phyloP scores from a whole-genome alignment of 2,113 vertebrate species.

The Rhynchomys soricoides region DNA sequence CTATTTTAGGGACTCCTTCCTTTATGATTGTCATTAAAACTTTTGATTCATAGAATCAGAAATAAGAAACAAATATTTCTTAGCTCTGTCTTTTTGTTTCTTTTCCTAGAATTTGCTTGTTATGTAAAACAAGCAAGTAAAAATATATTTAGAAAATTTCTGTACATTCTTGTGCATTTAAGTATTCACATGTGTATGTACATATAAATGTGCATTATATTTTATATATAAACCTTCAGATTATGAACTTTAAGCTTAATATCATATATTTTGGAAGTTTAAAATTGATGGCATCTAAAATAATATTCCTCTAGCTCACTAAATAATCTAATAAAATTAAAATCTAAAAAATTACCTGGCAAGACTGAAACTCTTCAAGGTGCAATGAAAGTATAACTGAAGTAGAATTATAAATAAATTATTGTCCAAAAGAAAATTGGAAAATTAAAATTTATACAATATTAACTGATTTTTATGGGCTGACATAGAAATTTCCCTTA shows the following conservation, averaged over 20 bases:
- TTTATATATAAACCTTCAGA: not conserved
- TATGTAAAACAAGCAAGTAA: constrained; percentile 5
- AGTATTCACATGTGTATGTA: too few species aligned
- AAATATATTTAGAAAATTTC: not conserved
- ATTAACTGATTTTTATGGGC: constrained; percentile 3
- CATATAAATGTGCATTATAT: not conserved
- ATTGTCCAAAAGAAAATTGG: not conserved
- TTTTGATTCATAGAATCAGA: not conserved
- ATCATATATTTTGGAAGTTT: not conserved
- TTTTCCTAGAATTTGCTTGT: not conserved
- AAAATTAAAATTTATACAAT: not conserved
- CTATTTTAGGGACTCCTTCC: not conserved
- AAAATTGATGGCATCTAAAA: not conserved
- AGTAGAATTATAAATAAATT: constrained; percentile 8
- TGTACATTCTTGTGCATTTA: not conserved
- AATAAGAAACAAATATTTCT: constrained; percentile 15
- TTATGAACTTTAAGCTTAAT: not conserved
- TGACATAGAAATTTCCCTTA: not conserved
- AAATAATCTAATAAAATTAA: constrained; percentile 6
- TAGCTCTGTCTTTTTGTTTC: constrained; percentile 36
- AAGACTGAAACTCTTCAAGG: not conserved
- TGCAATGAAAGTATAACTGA: not conserved
- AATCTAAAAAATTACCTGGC: not conserved
- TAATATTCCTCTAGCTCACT: not conserved
- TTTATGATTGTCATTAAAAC: constrained; percentile 7